A percentile compares a stretch with the other conserved stretches of the same genome.
phyloP scores from a whole-genome alignment of 1,140 invertebrate species.

The Gonatopus flavifemur region DNA sequence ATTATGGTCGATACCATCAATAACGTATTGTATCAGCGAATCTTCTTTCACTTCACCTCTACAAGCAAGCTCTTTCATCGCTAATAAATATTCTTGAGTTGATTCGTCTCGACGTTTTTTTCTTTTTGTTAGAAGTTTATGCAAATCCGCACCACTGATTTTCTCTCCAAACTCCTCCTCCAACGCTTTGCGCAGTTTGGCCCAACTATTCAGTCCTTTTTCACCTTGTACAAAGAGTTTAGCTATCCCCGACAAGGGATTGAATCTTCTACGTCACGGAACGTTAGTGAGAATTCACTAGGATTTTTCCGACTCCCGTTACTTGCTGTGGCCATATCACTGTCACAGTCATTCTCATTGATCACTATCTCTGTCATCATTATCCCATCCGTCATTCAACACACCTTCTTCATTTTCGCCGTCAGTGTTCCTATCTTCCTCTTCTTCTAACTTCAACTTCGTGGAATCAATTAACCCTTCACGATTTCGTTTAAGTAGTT shows the following conservation, averaged over 20 bases:
- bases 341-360: too few relatives aligned
- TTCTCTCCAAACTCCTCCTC: conserved; percentile 23
- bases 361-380: too few relatives aligned
- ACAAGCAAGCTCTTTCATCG: conserved; percentile 38
- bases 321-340: too few relatives aligned
- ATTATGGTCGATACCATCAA: conserved; percentile 24
- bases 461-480: not conserved
- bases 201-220: conserved; percentile 25
- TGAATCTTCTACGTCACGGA: not conserved
- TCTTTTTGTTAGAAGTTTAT: conserved; percentile 23
- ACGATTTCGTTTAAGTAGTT: not conserved
- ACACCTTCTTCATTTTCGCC: too few relatives aligned
- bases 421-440: too few relatives aligned
- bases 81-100: conserved; percentile 38
- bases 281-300: not conserved
- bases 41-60: conserved; percentile 26
- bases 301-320: too few relatives aligned
- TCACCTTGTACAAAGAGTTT: conserved; percentile 35
- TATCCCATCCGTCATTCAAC: too few relatives aligned
- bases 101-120: conserved; percentile 31
- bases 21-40: conserved; percentile 27
- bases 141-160: conserved; percentile 26
- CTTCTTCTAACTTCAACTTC: too few relatives aligned
- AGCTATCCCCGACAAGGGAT: conserved; percentile 23
- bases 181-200: conserved; percentile 21